Base-by-base conservation (phyloP, 2,113 vertebrate species). In the Lagenorhynchus albirostris region DNA sequence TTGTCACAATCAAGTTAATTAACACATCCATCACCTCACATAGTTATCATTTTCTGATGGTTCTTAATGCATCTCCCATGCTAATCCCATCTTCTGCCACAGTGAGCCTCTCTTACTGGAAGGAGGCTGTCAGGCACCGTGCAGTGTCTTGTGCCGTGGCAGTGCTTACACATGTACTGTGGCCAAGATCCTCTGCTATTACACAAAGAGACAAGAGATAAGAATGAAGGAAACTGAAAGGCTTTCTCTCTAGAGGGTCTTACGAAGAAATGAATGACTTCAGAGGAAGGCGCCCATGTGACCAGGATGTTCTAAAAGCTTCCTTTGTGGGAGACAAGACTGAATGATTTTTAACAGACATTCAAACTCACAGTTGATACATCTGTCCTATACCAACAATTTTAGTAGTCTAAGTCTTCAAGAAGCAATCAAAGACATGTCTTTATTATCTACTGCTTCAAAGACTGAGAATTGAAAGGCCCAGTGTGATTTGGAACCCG, bases 401-500 rank as follows among this genome's bases (percentile, higher is more conserved):
- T 68, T 81, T 55, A 85, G 12, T 2, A 71, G 44, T 70, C 65
- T 80, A 26, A 26, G 53, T 80, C 65, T 73, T 89, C 33, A 84
- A 44, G 29, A 62, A 96, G 71, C 15, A 71, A 82, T 36, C 33
- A 94, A 79, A n/a, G 29, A 73, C 9, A 85, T 2, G 18, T 38
- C 67, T 63, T 60, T 38, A 79, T 63, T 29, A 47, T 41, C 67
- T 76, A 55, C 3, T 88, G 76, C 70, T 89, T 94, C 70, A 81
- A 84, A 97, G 89, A 63, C 47, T 31, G 70, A 94, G 84, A 94
- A 92, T 0, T 77, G 47, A 96, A 88, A 96, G 67, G 82, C 73
- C 93, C 83, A 93, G 58, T 84, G 82, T 92, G 92, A 97, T 82
- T 74, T 89, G 71, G 92, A 97, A 97, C 93, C 73, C 12, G 2